Evolutionary conservation across 1,140 invertebrate species (phyloP), one percentile per base, ranked within the genome.

Genomic region (Spodoptera frugiperda): DNA sequence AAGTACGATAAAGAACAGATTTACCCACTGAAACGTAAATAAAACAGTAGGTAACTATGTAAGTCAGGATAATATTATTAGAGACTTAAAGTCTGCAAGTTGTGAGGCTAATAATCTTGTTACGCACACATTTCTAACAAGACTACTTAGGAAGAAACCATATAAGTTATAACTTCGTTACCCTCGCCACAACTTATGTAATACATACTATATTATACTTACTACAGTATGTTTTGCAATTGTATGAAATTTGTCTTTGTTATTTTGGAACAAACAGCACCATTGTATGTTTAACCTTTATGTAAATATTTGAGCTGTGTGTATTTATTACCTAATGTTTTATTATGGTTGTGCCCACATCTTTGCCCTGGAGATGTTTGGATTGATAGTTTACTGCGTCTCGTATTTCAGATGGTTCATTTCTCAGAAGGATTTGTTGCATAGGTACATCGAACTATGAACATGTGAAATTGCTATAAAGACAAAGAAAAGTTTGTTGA

Each of bases 101-200:
- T 39, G 33, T 39, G 33, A 39, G 33, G 33, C 33, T 39, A 39
- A 39, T 39, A 39, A 39, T 39, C 33, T 39, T 39, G 33, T 39
- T 39, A 39, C 33, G 33, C 11, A n/a, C 14, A 57, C n/a, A 57
- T 14, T 30, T 30, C 21, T n/a, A 57, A 30, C 21, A 14, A 30
- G 11, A 33, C 55, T 59, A 59, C n/a, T 59, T 59, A 59, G 5
- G 14, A 9, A 25, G 55, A 59, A 59, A n/a, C 55, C 55, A 8
- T 59, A 59, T 39, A 19, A 19, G 8, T 59, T 25, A 30, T 33
- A 10, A 33, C 55, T 59, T 6, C 55, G n/a, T 33, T 59, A 15
- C 25, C 2, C 11, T 0, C 21, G 12, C 53, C 12, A 57, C 21
- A n/a, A 59, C 14, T 33, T 39, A n/a, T 59, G 6, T n/a, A 14